Base-by-base conservation (phyloP, 1,140 invertebrate species). In the Contarinia nasturtii region DNA sequence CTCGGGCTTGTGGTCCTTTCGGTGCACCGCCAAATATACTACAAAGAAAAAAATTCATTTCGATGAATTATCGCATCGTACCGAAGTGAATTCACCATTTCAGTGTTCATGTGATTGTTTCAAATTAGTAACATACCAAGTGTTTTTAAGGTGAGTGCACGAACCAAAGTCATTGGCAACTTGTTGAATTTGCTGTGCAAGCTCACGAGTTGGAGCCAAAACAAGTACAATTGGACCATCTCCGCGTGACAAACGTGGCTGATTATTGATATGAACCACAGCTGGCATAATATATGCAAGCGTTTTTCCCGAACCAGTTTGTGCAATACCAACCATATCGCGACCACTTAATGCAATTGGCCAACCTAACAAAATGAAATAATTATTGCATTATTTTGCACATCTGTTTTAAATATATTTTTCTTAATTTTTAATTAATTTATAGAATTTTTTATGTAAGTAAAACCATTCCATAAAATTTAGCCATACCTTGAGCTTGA, bases 151-250 rank as follows among this genome's bases (percentile, higher is more conserved):
- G 51, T 79, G 76, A 4, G 88, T 88, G 2, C 80, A 76, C 22
- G 79, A 75, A 10, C 89, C 89, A 71, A 95, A 97, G 53, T 93
- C 86, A 51, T 76, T 79, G 37, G 90, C 88, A 14, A 96, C 91
- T 70, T 93, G 84, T 64, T 95, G 86, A 52, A 97, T 96, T 67
- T 98, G 93, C 63, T 96, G 91, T 2, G 93, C 93, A 45, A 98
- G 68, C 67, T 98, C 93, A 60, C 93, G 73, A 2, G 93, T 97
- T 5, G 93, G 93, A 8, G 92, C 89, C 38, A 98, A 64, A 3
- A 97, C 84, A 27, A 97, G 63, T 27, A 85, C 87, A 52, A 94
- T 86, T 15, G 90, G 90, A 21, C 90, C 90, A 74, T 94, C 90
- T 47, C 84, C 84, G 51, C 79, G 66, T 52, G 75, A 72, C 27